Base-by-base conservation (phyloP, 2,113 vertebrate species). In the Chionomys nivalis region DNA sequence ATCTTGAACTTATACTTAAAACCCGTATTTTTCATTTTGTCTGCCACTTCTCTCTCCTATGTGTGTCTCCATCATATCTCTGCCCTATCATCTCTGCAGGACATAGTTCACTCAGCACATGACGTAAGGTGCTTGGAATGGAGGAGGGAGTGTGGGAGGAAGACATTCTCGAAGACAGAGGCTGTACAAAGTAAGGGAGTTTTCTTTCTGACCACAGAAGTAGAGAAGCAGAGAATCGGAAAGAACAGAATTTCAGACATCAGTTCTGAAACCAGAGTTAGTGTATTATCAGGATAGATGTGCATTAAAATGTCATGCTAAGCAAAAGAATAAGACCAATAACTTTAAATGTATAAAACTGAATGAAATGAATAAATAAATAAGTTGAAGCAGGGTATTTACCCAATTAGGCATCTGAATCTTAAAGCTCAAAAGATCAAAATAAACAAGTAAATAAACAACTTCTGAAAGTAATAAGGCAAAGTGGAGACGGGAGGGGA, bases 111-210 rank as follows among this genome's bases (percentile, higher is more conserved):
- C 12, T 31, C 36, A 28, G 55, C n/a, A 17, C 0, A 1, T 42
- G 14, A 4, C 33, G 2, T 17, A 24, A 39, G 12, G 24, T 23
- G 12, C 36, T 0, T 28, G 24, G 16, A 28, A 1, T 42, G 14
- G 14, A 42, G 13, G 13, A 7, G 7, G n/a, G 39, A 42, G 28
- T 26, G n/a, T 63, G 58, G 55, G 7, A 61, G 58, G 24, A 61
- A 44, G 26, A 31, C 39, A 4, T 31, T 16, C 81, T 85, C 39
- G 31, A 33, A n/a, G 1, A 61, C 72, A 39, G 42, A 70, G 44
- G 61, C 24, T 83, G 36, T 11, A 33, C 52, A 49, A 7, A 42
- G 12, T 11, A 42, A 65, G 82, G 19, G 55, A 36, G 1, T 39
- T 83, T 66, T 92, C 52, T 52, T 63, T 23, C 55, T 92, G 42